Conservation (phyloP, 2,888 invertebrate genomes). For the Drosophila lutescens region DNA sequence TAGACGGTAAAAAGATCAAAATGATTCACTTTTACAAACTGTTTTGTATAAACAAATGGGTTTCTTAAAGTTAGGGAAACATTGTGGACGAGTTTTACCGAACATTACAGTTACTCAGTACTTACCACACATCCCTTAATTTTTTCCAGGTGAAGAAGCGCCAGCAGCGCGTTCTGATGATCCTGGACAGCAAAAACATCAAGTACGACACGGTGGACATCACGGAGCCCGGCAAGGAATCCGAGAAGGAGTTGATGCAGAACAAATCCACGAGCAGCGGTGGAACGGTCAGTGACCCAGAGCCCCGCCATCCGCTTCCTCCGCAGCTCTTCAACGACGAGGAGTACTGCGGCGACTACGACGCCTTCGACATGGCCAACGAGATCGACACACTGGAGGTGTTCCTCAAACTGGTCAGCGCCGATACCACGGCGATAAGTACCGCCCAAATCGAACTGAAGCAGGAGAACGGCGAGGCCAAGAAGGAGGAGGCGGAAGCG, state of each 20-base stretch:
- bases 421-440: slow-evolving; percentile 84
- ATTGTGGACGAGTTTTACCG: no score
- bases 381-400: slow-evolving; percentile 95
- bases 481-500: slow-evolving; percentile 52
- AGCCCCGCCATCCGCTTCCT: slow-evolving; percentile 92
- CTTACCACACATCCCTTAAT: not conserved
- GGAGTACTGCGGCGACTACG: slow-evolving; percentile 95
- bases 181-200: slow-evolving; percentile 95
- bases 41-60: no score
- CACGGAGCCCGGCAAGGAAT: slow-evolving; percentile 95
- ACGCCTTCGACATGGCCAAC: slow-evolving; percentile 95
- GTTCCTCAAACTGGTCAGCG: slow-evolving; percentile 91
- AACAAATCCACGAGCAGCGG: slow-evolving; percentile 91
- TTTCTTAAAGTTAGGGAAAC: no score
- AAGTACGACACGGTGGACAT: slow-evolving; percentile 96
- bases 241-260: slow-evolving; percentile 96
- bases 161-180: slow-evolving; percentile 96
- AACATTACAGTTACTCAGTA: no score
- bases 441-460: slow-evolving; percentile 85
- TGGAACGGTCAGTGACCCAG: slow-evolving; percentile 89
- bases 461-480: slow-evolving; percentile 78
- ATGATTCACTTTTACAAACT: no score
- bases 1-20: no score
- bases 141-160: slow-evolving; percentile 94
- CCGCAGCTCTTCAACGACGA: slow-evolving; percentile 98